Evolutionary conservation across 2,888 invertebrate species (phyloP).

Genomic region (Drosophila helvetica): DNA sequence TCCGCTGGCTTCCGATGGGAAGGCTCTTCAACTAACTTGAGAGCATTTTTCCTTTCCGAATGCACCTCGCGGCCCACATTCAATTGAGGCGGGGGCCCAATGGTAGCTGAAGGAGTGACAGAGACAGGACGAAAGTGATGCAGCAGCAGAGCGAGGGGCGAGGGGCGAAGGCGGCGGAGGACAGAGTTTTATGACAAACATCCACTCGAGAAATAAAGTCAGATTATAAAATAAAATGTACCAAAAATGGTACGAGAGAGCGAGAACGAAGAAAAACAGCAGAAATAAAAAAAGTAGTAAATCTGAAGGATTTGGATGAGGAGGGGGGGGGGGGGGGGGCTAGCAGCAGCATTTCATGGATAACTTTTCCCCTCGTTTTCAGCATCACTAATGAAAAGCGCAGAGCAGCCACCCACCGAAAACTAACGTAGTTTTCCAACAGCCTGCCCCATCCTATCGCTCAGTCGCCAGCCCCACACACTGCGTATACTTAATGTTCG

Average conservation of each 20-base stretch:
- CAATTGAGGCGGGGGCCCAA: constrained; percentile 20
- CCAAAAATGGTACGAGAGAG: constrained; percentile 12
- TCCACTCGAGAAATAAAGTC: constrained; percentile 48
- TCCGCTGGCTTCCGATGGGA: not conserved
- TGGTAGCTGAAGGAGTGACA: constrained; percentile 3
- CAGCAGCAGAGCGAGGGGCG: not conserved
- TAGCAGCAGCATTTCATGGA: constrained; percentile 10
- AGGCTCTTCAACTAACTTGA: constrained; percentile 37
- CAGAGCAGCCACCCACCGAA: not conserved
- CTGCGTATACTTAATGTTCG: constrained; percentile 72
- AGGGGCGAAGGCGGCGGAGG: constrained; percentile 2
- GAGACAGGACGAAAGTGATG: constrained; percentile 3
- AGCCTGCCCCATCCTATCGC: not conserved
- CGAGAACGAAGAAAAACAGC: not conserved
- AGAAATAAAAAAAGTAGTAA: constrained; percentile 9
- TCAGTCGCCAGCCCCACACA: constrained; percentile 7
- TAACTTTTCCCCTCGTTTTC: constrained; percentile 33
- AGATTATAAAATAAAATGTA: constrained; percentile 60
- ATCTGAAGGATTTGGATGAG: not conserved
- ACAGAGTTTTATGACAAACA: constrained; percentile 43
- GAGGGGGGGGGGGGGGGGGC: not conserved
- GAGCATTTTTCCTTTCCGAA: constrained; percentile 40
- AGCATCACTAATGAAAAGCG: constrained; percentile 30
- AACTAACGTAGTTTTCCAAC: not conserved
- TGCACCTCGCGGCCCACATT: constrained; percentile 44